Percentiles rank a stretch among this genome's conserved stretches.
These are phyloP conservation scores for Syngnathus floridae DNA, from an alignment of 2,113 vertebrate genomes.

Conservation along the genomic window DNA sequence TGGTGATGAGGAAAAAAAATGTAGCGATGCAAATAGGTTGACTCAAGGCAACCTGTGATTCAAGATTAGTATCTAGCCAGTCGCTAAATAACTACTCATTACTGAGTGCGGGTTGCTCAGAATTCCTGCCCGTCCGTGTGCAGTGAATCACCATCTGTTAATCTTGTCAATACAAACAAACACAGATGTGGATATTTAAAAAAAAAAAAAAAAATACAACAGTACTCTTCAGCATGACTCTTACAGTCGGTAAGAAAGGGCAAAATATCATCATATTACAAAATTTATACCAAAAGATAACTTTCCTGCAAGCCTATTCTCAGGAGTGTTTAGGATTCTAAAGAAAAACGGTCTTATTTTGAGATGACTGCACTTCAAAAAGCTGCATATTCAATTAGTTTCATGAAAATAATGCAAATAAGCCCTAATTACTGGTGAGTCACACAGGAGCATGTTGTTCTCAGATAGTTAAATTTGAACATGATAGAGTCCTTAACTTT, in stretches of 20 bases:
- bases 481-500: neutral
- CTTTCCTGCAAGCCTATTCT: neutral
- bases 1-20: neutral
- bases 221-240: neutral
- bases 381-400: neutral
- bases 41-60: slow-evolving; percentile 6
- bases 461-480: neutral
- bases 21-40: neutral
- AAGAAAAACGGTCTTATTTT: neutral
- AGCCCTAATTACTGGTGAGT: neutral
- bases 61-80: slow-evolving; percentile 17
- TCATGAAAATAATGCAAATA: neutral
- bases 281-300: neutral
- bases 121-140: neutral
- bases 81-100: slow-evolving; percentile 23
- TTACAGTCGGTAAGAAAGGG: neutral
- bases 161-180: neutral
- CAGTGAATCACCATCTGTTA: neutral
- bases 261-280: neutral
- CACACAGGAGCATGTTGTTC: neutral
- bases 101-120: neutral
- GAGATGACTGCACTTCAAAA: neutral
- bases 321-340: neutral
- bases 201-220: neutral
- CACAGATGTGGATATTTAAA: neutral